A percentile compares a stretch with the other conserved stretches of the same genome.
Evolutionary conservation across 2,113 vertebrate species (phyloP).

Genomic region (Silurus asotus): DNA sequence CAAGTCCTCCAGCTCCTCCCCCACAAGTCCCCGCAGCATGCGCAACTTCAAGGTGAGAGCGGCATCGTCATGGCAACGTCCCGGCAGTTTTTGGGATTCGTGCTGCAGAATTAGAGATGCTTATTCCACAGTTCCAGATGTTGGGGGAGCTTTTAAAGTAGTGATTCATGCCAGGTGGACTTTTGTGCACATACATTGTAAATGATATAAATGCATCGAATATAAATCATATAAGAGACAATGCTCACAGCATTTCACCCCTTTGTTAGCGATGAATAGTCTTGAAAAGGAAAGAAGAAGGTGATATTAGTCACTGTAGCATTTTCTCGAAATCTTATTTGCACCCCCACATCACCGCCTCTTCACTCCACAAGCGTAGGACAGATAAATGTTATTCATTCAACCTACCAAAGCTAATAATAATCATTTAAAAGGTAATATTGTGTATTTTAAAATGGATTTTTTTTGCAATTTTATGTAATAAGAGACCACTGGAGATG

Average conservation of each 20-base stretch:
- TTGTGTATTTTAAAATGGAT: neutral
- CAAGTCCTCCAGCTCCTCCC: conserved; percentile 93
- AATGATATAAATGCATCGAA: neutral
- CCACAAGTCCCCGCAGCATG: conserved; percentile 86
- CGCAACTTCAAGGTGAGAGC: conserved; percentile 83
- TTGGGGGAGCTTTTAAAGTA: neutral
- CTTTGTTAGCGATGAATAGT: neutral
- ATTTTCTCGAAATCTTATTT: conserved; percentile 15
- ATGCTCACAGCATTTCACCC: neutral
- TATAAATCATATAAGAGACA: neutral
- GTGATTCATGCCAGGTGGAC: neutral
- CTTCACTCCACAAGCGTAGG: neutral
- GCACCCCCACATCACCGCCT: neutral
- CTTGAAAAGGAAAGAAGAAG: neutral
- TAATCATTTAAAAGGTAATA: neutral
- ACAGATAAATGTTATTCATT: neutral
- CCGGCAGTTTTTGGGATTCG: too few species aligned
- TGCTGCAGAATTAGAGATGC: neutral
- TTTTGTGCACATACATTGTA: neutral
- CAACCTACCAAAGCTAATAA: neutral
- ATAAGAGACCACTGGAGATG: neutral
- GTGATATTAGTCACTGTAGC: neutral
- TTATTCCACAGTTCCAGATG: neutral
- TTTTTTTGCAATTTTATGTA: neutral
- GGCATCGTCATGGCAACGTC: conserved; percentile 37